Evolutionary conservation across 92 coral and sea anemone species (phyloP), one percentile per base, ranked within the genome.

Genomic region (Anthopleura xanthogrammica): DNA sequence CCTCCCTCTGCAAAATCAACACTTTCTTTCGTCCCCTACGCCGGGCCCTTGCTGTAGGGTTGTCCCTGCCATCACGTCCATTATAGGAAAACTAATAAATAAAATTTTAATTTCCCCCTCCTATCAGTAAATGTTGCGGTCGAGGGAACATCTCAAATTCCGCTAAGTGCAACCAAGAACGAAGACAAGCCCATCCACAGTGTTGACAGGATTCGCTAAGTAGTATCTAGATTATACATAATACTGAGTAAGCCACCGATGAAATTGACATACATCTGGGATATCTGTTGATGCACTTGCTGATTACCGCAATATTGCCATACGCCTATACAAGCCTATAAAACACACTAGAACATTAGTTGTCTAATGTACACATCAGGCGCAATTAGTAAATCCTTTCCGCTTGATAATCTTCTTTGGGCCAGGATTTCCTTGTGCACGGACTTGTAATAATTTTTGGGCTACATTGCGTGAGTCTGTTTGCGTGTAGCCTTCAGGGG

Each of bases 141-240:
- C 29, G 11, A 62, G 13, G 20, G 14, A 58, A 19, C 17, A 58
- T 17, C 2, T 56, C 0, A 57, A 58, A 16, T 19, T 58, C n/a
- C 4, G 64, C 1, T 19, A 14, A 58, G n/a, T 58, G 4, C 12
- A 14, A 58, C 64, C 19, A 14, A 58, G 64, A 58, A 16, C n/a
- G 4, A 58, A 58, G 64, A 58, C 64, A 58, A 58, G 13, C 70
- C 10, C 29, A 62, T 62, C 70, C 20, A n/a, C 7, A 20, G 74
- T 29, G 74, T 9, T 68, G 74, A 68, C 74, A 68, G 17, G 74
- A 68, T 9, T 9, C 42, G 41, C 74, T 68, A 23, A 68, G 74
- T 68, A 68, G 16, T 24, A 68, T 36, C 74, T 43, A 68, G 74
- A 68, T 68, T 68, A 68, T 29, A 23, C 74, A 23, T 68, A 68